Percentiles rank a stretch among this genome's conserved stretches.
Evolutionary conservation across 2,113 vertebrate species (phyloP).

Genomic region (Poeciliopsis turrubarensis): DNA sequence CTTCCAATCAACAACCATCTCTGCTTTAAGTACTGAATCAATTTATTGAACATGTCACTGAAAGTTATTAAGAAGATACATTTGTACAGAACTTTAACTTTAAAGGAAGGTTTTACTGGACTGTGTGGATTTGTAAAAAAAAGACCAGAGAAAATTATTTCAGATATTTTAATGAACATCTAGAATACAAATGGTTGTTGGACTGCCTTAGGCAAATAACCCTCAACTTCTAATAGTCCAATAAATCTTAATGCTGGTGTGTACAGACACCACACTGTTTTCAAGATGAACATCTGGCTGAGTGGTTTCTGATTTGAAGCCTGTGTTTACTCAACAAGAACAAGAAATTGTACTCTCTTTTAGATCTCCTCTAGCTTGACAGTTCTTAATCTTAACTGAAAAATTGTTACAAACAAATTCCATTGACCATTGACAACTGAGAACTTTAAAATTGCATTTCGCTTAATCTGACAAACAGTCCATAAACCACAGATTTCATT

Average conservation of each 20-base stretch:
- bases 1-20: neutral
- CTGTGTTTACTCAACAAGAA: too few relatives aligned
- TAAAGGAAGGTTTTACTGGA: neutral
- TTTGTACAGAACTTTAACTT: neutral
- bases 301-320: too few relatives aligned
- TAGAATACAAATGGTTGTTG: neutral
- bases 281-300: too few relatives aligned
- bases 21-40: neutral
- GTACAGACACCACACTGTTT: too few relatives aligned
- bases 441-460: too few relatives aligned
- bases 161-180: too few relatives aligned
- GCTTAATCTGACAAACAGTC: too few relatives aligned
- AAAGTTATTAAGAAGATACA: neutral
- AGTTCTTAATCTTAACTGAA: neutral
- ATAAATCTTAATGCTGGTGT: too few relatives aligned
- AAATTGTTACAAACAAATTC: neutral
- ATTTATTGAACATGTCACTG: slow-evolving; percentile 7
- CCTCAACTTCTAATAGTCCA: too few relatives aligned
- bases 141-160: neutral
- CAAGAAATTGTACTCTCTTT: neutral
- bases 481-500: too few relatives aligned
- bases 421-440: too few relatives aligned
- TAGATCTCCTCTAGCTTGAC: neutral
- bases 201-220: neutral
- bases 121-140: neutral